Conservation (phyloP, 1,140 invertebrate genomes). For the Drosophila repletoides region DNA sequence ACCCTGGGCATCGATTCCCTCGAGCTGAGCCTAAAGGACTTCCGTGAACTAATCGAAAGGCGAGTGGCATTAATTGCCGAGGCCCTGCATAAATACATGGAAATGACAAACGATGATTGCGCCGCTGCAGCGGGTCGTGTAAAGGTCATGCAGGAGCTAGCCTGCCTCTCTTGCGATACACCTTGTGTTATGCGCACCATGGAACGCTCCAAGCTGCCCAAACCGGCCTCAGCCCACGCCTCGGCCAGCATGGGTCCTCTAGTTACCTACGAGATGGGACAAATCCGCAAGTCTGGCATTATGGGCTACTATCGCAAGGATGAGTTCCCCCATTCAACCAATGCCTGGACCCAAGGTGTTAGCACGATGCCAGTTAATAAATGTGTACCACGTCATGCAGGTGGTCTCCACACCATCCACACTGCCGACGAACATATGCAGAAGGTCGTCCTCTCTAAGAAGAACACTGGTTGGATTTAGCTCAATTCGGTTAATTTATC, state of each 20-base stretch:
- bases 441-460: conserved; percentile 65
- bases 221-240: conserved; percentile 83
- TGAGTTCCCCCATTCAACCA: conserved; percentile 61
- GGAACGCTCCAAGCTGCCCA: conserved; percentile 82
- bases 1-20: conserved; percentile 87
- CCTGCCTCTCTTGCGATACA: conserved; percentile 89
- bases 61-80: conserved; percentile 86
- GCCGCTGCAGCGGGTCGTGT: conserved; percentile 88
- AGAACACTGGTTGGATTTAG: conserved; percentile 52
- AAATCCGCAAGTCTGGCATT: conserved; percentile 72
- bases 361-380: conserved; percentile 82
- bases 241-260: conserved; percentile 85
- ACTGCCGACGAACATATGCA: conserved; percentile 85
- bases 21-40: conserved; percentile 86
- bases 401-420: conserved; percentile 88
- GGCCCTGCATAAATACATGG: conserved; percentile 84
- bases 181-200: conserved; percentile 87
- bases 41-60: conserved; percentile 86
- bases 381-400: conserved; percentile 88
- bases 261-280: conserved; percentile 87
- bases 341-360: conserved; percentile 51
- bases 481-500: neutral
- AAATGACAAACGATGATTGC: conserved; percentile 83
- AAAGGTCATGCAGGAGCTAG: conserved; percentile 86
- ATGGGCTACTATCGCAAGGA: conserved; percentile 78